A percentile compares a stretch with the other conserved stretches of the same genome.
Evolutionary conservation across 92 coral and sea anemone genomes (phyloP).

Genomic region (Bergia puertoricense): DNA sequence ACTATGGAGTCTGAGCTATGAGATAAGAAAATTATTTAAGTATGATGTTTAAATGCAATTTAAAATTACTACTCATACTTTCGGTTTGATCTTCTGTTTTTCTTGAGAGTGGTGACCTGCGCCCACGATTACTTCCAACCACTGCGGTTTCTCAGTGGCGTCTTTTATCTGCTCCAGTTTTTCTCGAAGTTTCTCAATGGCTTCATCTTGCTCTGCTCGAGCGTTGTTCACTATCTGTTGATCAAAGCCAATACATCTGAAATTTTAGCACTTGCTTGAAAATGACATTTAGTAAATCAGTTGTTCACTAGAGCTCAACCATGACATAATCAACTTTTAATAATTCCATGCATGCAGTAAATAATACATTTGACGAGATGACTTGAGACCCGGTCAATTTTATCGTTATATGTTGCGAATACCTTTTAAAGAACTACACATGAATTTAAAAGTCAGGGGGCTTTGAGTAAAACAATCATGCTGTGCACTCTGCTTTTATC

Average conservation of each 20-base stretch:
- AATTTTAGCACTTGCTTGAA: neutral
- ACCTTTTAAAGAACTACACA: no score
- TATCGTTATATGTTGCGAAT: no score
- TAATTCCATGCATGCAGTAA: neutral
- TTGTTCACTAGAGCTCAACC: neutral
- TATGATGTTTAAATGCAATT: no score
- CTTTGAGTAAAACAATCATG: neutral
- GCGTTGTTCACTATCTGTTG: neutral
- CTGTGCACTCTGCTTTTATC: neutral
- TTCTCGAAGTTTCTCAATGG: constrained; percentile 40
- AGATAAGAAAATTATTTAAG: no score
- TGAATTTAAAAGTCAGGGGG: neutral
- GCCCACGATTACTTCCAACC: constrained; percentile 56
- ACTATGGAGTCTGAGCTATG: neutral
- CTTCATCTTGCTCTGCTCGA: constrained; percentile 49
- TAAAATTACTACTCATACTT: neutral
- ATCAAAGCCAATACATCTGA: neutral
- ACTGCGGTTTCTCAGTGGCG: constrained; percentile 32
- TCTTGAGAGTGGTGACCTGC: constrained; percentile 51
- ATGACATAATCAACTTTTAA: neutral
- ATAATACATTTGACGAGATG: neutral
- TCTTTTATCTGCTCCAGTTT: constrained; percentile 21
- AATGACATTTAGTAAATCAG: neutral
- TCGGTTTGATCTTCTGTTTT: constrained; percentile 49
- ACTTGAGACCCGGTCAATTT: neutral